Base-by-base conservation (phyloP, 1,140 invertebrate genomes). In the Hestina assimilis region DNA sequence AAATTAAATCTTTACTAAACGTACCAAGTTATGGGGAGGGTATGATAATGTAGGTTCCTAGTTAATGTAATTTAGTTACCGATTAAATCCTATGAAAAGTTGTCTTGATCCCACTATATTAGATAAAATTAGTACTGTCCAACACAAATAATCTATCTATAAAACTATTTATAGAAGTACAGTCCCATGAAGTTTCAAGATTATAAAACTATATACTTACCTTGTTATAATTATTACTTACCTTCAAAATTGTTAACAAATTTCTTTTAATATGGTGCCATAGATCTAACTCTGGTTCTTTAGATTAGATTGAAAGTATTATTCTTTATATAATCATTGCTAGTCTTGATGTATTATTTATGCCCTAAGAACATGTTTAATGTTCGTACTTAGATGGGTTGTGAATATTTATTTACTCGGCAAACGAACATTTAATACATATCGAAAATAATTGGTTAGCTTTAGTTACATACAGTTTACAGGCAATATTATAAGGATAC, bases 371-470 rank as follows among this genome's bases (percentile, higher is more conserved):
- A 40, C 41, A 54, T 61, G 53, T 51, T 50, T 52, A 52, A 31
- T 42, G 42, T 65, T 55, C 35, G 29, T 48, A 52, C 5, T 55
- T 61, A 58, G 72, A 47, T 56, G 61, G 79, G 79, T 83, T 83
- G 78, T 85, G 82, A 83, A 60, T 66, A 65, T 65, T 15, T 63
- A 52, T 51, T 43, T 23, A 47, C 55, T 50, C 66, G 55, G 61
- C 63, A 68, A 67, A 66, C 58, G 63, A 70, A 72, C 61, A 58
- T 65, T 72, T 66, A 65, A 56, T 79, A 83, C 82, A 85, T 85
- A 83, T 85, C 79, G 69, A 62, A 40, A 72, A 75, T 75, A 59
- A 68, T 64, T 75, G 68, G 59, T 69, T 79, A 78, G 68, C 35
- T 65, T 69, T 79, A 70, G 68, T 59, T 59, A 50, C 28, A 45